These are phyloP conservation scores for Erpornis zantholeuca DNA, from an alignment of 2,113 vertebrate species.

Conservation along the genomic window DNA sequence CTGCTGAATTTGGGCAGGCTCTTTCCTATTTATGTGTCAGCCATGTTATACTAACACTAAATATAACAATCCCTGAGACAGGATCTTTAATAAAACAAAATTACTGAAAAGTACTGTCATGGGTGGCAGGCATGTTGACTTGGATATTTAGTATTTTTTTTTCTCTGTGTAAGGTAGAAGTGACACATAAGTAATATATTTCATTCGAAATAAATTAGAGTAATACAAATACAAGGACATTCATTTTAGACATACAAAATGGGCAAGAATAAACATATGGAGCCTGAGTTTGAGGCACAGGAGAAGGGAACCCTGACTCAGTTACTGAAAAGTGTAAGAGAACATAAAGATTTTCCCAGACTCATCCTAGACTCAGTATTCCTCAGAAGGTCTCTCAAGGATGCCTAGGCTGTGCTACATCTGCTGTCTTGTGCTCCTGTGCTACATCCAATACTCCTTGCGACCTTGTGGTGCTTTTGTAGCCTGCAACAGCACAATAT, in stretches of 20 bases:
- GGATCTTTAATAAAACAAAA: background rate
- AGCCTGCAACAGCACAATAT: background rate
- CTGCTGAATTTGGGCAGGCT: background rate
- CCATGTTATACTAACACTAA: background rate
- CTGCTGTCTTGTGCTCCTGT: fast-evolving
- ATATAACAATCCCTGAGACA: background rate
- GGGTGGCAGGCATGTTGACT: background rate
- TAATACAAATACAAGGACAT: background rate
- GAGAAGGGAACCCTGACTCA: background rate
- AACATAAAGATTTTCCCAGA: background rate
- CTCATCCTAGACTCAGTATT: too few species aligned
- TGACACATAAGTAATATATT: background rate
- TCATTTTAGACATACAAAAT: background rate
- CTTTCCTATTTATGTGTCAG: background rate
- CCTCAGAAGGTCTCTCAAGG: background rate
- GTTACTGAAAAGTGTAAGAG: background rate
- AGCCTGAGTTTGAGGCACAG: background rate
- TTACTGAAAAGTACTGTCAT: background rate
- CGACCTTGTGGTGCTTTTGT: background rate
- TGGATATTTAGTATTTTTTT: background rate
- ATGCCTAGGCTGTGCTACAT: background rate
- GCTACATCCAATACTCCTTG: background rate
- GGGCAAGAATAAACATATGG: background rate
- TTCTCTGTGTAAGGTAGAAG: background rate
- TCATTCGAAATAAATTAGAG: background rate